Conservation (phyloP, 1,140 invertebrate species). For the Paramacrobiotus metropolitanus region DNA sequence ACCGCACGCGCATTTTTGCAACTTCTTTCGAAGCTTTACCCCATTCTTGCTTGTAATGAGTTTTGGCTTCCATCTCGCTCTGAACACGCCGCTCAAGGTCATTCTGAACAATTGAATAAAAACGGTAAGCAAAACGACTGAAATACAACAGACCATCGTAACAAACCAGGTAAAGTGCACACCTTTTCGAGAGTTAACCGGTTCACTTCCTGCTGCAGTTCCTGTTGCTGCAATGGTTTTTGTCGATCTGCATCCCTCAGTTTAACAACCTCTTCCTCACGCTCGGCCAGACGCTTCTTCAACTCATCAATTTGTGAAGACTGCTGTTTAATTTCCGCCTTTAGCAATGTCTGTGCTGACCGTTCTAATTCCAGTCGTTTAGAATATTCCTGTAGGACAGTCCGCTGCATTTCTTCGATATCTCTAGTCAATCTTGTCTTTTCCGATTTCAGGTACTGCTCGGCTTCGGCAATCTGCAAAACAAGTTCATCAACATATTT, state of each 20-base stretch:
- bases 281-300: not conserved
- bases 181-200: not conserved
- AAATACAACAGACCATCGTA: not conserved
- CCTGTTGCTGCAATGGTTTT: not conserved
- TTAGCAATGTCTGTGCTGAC: not conserved
- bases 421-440: not conserved
- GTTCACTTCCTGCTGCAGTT: not conserved
- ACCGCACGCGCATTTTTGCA: not conserved
- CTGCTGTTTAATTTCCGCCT: not conserved
- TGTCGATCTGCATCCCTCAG: not conserved
- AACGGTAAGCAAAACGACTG: not conserved
- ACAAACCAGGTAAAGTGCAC: too few relatives aligned
- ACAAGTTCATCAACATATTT: not conserved
- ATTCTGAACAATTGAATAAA: not conserved
- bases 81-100: not conserved
- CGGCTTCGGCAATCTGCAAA: not conserved
- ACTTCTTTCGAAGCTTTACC: not conserved
- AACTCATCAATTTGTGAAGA: not conserved
- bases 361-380: not conserved
- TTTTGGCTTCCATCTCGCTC: not conserved
- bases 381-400: not conserved
- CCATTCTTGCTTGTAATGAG: not conserved
- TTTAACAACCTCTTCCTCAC: not conserved
- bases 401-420: not conserved
- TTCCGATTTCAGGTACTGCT: not conserved